Base-by-base conservation (phyloP, 1,140 invertebrate genomes). In the Drosophila serrata region DNA sequence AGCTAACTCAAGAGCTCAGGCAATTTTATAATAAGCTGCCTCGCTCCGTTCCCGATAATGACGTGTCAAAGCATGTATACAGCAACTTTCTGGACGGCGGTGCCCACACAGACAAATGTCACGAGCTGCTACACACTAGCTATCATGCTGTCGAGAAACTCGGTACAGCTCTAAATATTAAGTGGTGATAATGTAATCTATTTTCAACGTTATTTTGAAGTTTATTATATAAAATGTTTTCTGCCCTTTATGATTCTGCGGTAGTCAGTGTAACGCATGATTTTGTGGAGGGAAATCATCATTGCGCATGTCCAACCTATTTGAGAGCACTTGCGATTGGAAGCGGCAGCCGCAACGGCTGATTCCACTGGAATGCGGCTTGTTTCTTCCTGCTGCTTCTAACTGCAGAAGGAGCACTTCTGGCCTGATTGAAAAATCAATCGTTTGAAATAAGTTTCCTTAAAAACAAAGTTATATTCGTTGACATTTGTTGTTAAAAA, bases 101-200 rank as follows among this genome's bases (percentile, higher is more conserved):
- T 6, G 91, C 93, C 46, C 93, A 96, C 68, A 96, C 95, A 22
- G 95, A 96, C 53, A 96, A 96, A 91, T 93, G 94, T n/a, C 91
- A 82, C 19, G 91, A 94, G 2, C 90, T 96, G 74, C 92, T 99
- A 19, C 96, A 97, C 86, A 98, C 98, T 0, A 93, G 95, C 12
- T 99, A 98, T 93, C 97, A 98, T 93, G 96, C 96, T 45, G 95
- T 99, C n/a, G 95, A 97, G 90, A 98, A 98, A 93, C 94, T 95
- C 60, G 96, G 95, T 72, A 96, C 96, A 82, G 96, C 97, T 9
- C 93, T 98, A 24, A 96, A 96, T 92, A 98, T 98, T 76, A 98
- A 98, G 92, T 99, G 98, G 98, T 98, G 45, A 77, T n/a, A 24
- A 6, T 9, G n/a, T 46, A 22, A 53, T 6, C 5, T 15, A 22